phyloP scores from a whole-genome alignment of 2,797 vertebrate genomes.

The Acanthurus lineatus region DNA sequence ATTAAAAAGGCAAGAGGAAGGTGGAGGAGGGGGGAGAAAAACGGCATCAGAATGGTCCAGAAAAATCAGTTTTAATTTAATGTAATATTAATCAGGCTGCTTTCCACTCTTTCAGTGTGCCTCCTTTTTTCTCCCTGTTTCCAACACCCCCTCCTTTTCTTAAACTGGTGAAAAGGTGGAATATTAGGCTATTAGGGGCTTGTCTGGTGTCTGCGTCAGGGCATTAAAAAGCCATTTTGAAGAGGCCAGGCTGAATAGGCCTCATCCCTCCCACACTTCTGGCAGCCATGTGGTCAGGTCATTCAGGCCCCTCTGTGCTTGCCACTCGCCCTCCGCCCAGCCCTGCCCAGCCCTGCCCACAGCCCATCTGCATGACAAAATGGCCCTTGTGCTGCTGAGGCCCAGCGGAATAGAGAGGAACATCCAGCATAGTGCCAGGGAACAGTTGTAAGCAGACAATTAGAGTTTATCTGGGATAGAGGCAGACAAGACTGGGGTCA shows the following conservation, averaged over 20 bases:
- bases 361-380: constrained; percentile 90
- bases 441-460: constrained; percentile 93
- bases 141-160: constrained; percentile 86
- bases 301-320: constrained; percentile 90
- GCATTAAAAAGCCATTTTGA: constrained; percentile 99
- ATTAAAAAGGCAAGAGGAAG: constrained; percentile 86
- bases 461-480: constrained; percentile 91
- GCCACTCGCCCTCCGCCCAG: constrained; percentile 88
- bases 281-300: constrained; percentile 98
- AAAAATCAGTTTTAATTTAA: constrained; percentile 99
- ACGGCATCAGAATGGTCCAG: constrained; percentile 91
- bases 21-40: constrained; percentile 83
- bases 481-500: constrained; percentile 90
- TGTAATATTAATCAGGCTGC: constrained; percentile 99
- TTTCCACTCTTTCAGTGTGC: constrained; percentile 89
- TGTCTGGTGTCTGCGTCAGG: constrained; percentile 94
- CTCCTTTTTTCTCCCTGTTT: constrained; percentile 74
- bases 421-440: constrained; percentile 87
- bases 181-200: constrained; percentile 87
- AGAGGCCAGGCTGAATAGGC: constrained; percentile 96
- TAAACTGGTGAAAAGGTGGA: constrained; percentile 91
- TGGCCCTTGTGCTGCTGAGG: constrained; percentile 87
- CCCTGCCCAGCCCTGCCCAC: constrained; percentile 79
- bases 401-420: constrained; percentile 87
- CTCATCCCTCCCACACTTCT: constrained; percentile 99